These are phyloP conservation scores for Macrosoma leucophasiata DNA, from an alignment of 2,888 invertebrate genomes.

Conservation along the genomic window DNA sequence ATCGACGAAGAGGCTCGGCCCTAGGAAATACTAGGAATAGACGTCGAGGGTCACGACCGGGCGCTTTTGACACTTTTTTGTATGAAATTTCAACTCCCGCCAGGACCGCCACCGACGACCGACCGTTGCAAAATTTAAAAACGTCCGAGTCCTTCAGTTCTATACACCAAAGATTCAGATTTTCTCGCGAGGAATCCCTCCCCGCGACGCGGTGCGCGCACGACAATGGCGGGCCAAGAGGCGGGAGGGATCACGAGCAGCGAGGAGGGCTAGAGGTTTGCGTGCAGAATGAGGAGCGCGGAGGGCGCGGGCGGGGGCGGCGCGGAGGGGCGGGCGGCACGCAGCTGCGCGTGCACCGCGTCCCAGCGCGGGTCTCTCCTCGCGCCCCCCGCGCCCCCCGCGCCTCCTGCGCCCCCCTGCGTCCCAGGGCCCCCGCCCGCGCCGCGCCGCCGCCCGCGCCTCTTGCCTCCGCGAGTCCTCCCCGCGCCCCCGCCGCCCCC, in stretches of 20 bases:
- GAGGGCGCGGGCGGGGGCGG: constrained; percentile 22
- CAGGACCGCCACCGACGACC: no score
- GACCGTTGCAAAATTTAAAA: not conserved
- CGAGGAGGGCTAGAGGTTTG: constrained; percentile 36
- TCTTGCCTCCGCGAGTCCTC: constrained; percentile 15
- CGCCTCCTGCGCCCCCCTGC: constrained; percentile 12
- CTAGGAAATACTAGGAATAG: no score
- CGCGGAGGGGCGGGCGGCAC: constrained; percentile 29
- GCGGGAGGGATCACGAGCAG: constrained; percentile 55
- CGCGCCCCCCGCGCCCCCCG: constrained; percentile 19
- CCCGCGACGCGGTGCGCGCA: constrained; percentile 30
- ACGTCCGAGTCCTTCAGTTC: no score
- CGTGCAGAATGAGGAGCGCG: constrained; percentile 29
- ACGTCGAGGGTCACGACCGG: not conserved
- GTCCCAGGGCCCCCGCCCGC: constrained; percentile 12
- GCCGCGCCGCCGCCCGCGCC: constrained; percentile 15
- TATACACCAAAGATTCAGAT: no score
- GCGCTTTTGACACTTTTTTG: no score
- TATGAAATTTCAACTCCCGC: no score
- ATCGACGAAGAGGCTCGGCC: no score
- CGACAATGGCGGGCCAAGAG: constrained; percentile 38
- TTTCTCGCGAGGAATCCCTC: no score
- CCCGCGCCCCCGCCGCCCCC: constrained; percentile 13
- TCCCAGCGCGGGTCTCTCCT: constrained; percentile 46
- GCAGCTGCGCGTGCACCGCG: constrained; percentile 58